A percentile compares a stretch with the other conserved stretches of the same genome.
Conservation (phyloP, 2,797 vertebrate genomes). For the Melanotaenia parkinsoni region DNA sequence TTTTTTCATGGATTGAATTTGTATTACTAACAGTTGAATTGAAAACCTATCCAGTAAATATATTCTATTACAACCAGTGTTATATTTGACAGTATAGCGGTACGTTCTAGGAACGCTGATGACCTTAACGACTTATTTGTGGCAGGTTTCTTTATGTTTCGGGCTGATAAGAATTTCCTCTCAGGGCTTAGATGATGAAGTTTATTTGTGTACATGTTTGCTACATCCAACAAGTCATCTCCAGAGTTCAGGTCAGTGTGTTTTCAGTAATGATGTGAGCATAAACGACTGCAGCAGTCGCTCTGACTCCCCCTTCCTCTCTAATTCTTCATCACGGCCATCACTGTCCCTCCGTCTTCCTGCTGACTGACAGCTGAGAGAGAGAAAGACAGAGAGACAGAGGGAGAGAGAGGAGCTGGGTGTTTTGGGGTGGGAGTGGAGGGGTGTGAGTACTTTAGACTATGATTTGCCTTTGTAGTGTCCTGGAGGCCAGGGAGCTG, state of each 20-base stretch:
- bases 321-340: slow-evolving; percentile 21
- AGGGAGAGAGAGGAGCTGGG: slow-evolving; percentile 1
- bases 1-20: no score
- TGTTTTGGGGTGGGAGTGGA: slow-evolving; percentile 35
- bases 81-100: no score
- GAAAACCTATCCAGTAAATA: no score
- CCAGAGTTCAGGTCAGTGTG: slow-evolving; percentile 37
- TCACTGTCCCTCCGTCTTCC: slow-evolving; percentile 31
- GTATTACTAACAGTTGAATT: no score
- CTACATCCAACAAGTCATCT: slow-evolving; percentile 25
- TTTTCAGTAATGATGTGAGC: slow-evolving; percentile 54
- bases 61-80: no score
- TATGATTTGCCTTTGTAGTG: slow-evolving; percentile 77
- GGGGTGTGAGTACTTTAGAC: slow-evolving; percentile 40
- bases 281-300: slow-evolving; percentile 32
- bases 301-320: slow-evolving; percentile 20
- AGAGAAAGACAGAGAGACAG: slow-evolving; percentile 16
- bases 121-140: no score
- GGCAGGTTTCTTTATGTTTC: background rate
- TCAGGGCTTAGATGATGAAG: background rate
- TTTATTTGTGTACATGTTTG: background rate
- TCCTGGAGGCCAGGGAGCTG: slow-evolving; percentile 84
- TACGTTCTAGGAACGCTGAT: no score
- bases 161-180: background rate
- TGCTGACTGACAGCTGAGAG: slow-evolving; percentile 66